Conservation (phyloP, 2,113 vertebrate genomes). For the Delphinus delphis region DNA sequence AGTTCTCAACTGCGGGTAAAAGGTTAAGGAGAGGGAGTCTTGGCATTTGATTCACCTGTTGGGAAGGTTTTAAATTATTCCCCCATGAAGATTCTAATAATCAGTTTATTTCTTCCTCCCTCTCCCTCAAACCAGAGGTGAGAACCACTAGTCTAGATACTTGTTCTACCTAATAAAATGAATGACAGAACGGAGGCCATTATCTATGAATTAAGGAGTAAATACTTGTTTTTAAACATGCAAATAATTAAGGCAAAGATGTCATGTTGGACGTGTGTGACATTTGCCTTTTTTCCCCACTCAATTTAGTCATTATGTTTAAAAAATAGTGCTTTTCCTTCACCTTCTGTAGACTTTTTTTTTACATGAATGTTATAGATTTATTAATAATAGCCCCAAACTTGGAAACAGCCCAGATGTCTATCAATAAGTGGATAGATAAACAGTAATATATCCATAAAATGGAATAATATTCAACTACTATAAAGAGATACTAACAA, state of each 20-base stretch:
- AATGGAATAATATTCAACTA: background rate
- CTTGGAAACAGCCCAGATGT: background rate
- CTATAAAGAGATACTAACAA: background rate
- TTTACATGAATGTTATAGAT: background rate
- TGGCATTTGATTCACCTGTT: background rate
- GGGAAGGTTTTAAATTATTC: background rate
- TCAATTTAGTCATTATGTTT: background rate
- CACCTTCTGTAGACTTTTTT: background rate
- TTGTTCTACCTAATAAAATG: background rate
- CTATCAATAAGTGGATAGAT: background rate
- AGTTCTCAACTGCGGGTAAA: background rate
- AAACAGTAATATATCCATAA: background rate
- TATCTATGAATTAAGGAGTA: background rate
- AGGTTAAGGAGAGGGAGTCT: background rate
- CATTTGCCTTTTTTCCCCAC: background rate
- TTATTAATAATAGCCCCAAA: background rate
- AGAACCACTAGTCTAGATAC: background rate
- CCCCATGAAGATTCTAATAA: background rate
- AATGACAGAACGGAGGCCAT: background rate
- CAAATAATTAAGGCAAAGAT: background rate
- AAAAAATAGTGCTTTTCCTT: background rate
- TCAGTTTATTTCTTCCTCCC: accelerated
- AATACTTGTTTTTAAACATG: background rate
- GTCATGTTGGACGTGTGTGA: background rate
- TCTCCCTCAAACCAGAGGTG: background rate